Conservation (phyloP, 2,888 invertebrate species). For the Pyrgus malvae region DNA sequence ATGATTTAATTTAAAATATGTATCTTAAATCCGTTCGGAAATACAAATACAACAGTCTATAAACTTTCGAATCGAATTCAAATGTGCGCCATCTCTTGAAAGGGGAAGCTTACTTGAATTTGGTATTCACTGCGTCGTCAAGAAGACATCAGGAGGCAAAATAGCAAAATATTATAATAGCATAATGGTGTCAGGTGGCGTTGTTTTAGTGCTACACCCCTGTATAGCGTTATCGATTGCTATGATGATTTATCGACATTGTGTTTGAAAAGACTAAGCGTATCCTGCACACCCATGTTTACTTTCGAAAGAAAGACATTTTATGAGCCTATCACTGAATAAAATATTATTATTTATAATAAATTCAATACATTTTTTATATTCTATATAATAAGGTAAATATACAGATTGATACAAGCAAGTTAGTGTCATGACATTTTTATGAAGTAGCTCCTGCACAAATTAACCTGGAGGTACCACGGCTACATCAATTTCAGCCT, state of each 20-base stretch:
- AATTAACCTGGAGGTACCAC: too few species aligned
- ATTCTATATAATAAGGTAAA: too few species aligned
- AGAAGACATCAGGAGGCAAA: constrained; percentile 75
- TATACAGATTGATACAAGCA: too few species aligned
- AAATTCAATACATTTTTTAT: too few species aligned
- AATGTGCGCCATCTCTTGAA: constrained; percentile 36
- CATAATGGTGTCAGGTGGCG: constrained; percentile 79
- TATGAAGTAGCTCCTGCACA: too few species aligned
- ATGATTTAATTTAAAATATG: not conserved
- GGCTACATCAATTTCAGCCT: too few species aligned
- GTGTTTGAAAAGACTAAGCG: not conserved
- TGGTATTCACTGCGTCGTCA: constrained; percentile 80
- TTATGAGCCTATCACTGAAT: too few species aligned
- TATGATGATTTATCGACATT: constrained; percentile 11
- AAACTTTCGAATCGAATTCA: constrained; percentile 54
- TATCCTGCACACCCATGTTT: too few species aligned
- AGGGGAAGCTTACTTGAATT: constrained; percentile 53
- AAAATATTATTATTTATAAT: too few species aligned
- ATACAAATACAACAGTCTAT: constrained; percentile 63
- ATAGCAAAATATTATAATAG: constrained; percentile 80
- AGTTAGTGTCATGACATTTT: too few species aligned
- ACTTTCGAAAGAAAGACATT: too few species aligned
- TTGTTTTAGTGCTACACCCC: constrained; percentile 54
- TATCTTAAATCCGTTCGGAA: constrained; percentile 39
- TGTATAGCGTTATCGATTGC: constrained; percentile 39